These are phyloP conservation scores for Meloidogyne floridensis DNA, from an alignment of 1,140 invertebrate species.

Conservation along the genomic window DNA sequence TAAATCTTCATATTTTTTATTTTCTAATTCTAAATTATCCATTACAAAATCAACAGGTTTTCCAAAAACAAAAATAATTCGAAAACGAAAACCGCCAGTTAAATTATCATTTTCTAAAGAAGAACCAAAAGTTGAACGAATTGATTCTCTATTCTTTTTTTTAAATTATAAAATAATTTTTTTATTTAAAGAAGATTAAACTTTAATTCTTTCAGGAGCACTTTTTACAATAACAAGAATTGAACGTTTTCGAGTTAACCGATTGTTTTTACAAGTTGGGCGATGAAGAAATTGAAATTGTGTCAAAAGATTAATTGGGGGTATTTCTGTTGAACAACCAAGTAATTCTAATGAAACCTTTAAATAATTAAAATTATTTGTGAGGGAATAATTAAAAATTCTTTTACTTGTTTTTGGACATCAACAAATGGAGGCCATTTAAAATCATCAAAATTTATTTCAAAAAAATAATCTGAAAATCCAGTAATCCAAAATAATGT, in stretches of 20 bases:
- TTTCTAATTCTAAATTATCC: slow-evolving; percentile 36
- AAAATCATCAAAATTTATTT: slow-evolving; percentile 28
- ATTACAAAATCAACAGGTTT: neutral
- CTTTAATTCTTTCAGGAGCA: slow-evolving; percentile 47
- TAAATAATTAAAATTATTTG: neutral
- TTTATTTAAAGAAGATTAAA: slow-evolving; percentile 22
- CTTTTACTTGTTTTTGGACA: slow-evolving; percentile 40
- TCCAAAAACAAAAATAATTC: slow-evolving; percentile 60
- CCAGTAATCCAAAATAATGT: slow-evolving; percentile 12
- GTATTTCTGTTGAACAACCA: slow-evolving; percentile 24
- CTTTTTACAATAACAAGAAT: slow-evolving; percentile 56
- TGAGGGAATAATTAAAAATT: neutral
- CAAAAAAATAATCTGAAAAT: slow-evolving; percentile 24
- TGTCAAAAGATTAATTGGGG: slow-evolving; percentile 32
- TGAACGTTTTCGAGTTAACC: slow-evolving; percentile 41
- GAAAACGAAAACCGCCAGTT: slow-evolving; percentile 40
- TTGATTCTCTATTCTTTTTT: neutral
- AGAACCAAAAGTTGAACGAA: slow-evolving; percentile 16
- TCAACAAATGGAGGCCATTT: slow-evolving; percentile 40
- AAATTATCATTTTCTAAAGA: slow-evolving; percentile 18
- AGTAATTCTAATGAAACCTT: slow-evolving; percentile 35
- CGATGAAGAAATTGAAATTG: slow-evolving; percentile 8
- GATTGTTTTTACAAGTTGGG: slow-evolving; percentile 40
- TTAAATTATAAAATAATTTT: slow-evolving; percentile 28
- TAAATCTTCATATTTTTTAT: slow-evolving; percentile 39